These are phyloP conservation scores for Actinia equina DNA, from an alignment of 64 coral and sea anemone genomes.

Conservation along the genomic window DNA sequence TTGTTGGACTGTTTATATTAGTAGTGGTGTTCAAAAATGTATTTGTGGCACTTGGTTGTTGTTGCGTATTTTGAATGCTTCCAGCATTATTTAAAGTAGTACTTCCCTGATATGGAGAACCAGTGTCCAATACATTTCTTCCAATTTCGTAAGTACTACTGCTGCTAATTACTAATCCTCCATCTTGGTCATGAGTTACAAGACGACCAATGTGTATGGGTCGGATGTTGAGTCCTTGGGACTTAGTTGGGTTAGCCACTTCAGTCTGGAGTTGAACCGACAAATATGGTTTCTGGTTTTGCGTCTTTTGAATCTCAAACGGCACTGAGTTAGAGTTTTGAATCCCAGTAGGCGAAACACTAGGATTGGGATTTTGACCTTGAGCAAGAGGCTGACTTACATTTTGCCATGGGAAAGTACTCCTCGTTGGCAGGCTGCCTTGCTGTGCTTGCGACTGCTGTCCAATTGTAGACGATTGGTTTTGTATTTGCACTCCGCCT, in stretches of 20 bases:
- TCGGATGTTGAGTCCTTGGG: not conserved
- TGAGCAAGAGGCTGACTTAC: not conserved
- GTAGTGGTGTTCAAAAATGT: not conserved
- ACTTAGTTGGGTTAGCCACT: constrained; percentile 8
- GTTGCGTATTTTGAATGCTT: not conserved
- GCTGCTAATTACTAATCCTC: not conserved
- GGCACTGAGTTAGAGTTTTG: not conserved
- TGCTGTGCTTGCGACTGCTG: not conserved
- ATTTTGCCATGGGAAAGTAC: not conserved
- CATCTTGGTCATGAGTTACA: not conserved
- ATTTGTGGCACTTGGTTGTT: not conserved
- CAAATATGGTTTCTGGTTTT: not conserved
- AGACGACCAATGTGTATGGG: not conserved
- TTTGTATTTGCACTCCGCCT: not conserved
- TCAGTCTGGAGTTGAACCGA: constrained; percentile 1
- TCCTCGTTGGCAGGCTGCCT: not conserved
- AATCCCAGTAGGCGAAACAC: not conserved
- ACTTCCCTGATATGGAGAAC: not conserved
- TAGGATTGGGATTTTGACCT: not conserved
- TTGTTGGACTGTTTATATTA: not conserved
- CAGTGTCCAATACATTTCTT: not conserved
- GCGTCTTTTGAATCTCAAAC: not conserved
- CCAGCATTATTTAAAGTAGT: not conserved
- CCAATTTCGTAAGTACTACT: constrained; percentile 20
- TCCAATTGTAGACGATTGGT: not conserved